These are phyloP conservation scores for Fragum whitleyi DNA, from an alignment of 2,888 invertebrate species.

Conservation along the genomic window DNA sequence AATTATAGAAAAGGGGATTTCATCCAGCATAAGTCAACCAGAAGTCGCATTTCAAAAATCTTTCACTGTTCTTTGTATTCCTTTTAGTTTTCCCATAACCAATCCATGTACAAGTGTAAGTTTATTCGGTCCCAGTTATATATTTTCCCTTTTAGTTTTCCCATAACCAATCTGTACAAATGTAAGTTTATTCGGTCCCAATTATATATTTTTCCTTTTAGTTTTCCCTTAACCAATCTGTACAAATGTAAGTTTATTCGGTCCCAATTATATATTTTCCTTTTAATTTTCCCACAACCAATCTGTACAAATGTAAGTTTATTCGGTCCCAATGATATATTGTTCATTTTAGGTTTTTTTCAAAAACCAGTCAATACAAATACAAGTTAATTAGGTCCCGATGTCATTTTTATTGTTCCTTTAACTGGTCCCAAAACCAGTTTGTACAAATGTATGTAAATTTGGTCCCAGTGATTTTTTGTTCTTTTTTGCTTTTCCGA, in stretches of 20 bases:
- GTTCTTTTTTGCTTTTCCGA: not conserved
- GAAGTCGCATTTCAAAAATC: too few relatives aligned
- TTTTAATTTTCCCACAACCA: not conserved
- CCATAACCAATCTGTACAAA: not conserved
- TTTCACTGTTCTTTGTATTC: too few relatives aligned
- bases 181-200: slow-evolving; percentile 3
- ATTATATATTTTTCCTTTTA: not conserved
- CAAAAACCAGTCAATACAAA: slow-evolving; percentile 1
- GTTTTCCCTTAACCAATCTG: not conserved
- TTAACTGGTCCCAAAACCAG: not conserved
- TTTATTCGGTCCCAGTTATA: not conserved
- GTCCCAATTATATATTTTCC: not conserved
- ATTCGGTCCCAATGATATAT: slow-evolving; percentile 4
- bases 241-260: not conserved
- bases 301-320: slow-evolving; percentile 8
- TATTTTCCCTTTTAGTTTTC: not conserved
- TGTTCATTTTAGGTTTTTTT: not conserved
- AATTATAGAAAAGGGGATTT: too few relatives aligned
- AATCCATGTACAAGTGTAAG: not conserved
- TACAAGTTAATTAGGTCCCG: slow-evolving; percentile 5
- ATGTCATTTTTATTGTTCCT: too few relatives aligned
- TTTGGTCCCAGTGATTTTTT: too few relatives aligned
- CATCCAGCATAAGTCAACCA: too few relatives aligned
- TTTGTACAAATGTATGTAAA: slow-evolving; percentile 9
- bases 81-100: not conserved